Conservation (phyloP, 2,113 vertebrate genomes). For the Ictidomys tridecemlineatus region DNA sequence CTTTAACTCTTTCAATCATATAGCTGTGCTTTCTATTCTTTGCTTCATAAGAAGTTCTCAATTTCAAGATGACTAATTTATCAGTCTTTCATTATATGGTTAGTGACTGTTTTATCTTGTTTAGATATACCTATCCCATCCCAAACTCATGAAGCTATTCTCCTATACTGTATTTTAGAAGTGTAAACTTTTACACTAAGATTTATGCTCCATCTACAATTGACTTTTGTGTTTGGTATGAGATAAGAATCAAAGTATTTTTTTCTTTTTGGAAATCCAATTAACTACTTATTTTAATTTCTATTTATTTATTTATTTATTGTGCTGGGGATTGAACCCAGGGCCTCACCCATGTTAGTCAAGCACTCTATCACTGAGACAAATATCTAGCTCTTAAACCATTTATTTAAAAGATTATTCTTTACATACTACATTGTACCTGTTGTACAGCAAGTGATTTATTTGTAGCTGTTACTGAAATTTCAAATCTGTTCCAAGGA, state of each 20-base stretch:
- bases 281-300: not conserved
- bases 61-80: constrained; percentile 53
- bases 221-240: constrained; percentile 9
- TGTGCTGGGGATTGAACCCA: not conserved
- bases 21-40: not conserved
- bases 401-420: not conserved
- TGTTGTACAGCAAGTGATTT: not conserved
- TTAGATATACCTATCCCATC: not conserved
- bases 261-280: constrained; percentile 23
- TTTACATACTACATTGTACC: not conserved
- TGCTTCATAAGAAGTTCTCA: not conserved
- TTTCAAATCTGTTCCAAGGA: not conserved
- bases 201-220: not conserved
- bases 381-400: not conserved
- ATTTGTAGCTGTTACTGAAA: not conserved
- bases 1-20: not conserved
- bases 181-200: not conserved
- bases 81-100: constrained; percentile 2
- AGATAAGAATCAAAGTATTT: not conserved
- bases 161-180: constrained; percentile 17
- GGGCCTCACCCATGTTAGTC: not conserved
- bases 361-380: not conserved
- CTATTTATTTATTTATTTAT: not conserved
- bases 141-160: not conserved
- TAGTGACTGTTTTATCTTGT: not conserved